These are phyloP conservation scores for Scolanthus callimorphus DNA, from an alignment of 92 coral and sea anemone genomes.

Conservation along the genomic window DNA sequence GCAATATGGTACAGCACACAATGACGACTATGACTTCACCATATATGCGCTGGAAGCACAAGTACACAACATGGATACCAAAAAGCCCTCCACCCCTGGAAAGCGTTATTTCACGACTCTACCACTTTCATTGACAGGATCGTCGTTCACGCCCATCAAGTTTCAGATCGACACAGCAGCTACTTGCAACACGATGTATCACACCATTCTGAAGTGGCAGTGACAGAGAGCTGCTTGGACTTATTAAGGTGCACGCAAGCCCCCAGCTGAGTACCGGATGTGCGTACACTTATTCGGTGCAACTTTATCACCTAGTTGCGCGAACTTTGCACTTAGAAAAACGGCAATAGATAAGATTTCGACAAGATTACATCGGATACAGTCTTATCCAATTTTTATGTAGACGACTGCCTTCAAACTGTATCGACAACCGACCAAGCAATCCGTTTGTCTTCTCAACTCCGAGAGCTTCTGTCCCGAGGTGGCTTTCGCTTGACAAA, in stretches of 20 bases:
- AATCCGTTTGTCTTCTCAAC: no score
- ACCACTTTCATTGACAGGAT: conserved; percentile 39
- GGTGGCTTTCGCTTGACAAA: no score
- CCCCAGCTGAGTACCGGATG: no score
- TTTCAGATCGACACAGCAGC: conserved; percentile 63
- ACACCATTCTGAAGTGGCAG: conserved; percentile 4
- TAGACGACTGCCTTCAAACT: no score
- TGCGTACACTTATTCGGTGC: no score
- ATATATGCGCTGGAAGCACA: conserved; percentile 14
- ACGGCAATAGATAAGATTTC: no score
- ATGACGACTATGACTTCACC: conserved; percentile 18
- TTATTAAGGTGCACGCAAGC: conserved; percentile 35
- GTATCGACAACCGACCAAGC: no score
- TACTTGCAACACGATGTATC: conserved; percentile 43
- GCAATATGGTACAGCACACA: conserved; percentile 1
- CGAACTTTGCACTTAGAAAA: no score
- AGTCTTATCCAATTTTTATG: no score
- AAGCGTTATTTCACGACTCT: conserved; percentile 39
- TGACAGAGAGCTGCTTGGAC: conserved; percentile 44
- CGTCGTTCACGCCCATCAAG: conserved; percentile 21
- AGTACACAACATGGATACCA: conserved; percentile 15
- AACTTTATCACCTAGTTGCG: no score
- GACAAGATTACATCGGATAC: no score
- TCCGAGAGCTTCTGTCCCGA: no score
- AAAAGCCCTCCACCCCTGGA: conserved; percentile 6